A percentile compares a stretch with the other conserved stretches of the same genome.
These are phyloP conservation scores for Bradypodion pumilum DNA, from an alignment of 2,797 vertebrate species.

Conservation along the genomic window DNA sequence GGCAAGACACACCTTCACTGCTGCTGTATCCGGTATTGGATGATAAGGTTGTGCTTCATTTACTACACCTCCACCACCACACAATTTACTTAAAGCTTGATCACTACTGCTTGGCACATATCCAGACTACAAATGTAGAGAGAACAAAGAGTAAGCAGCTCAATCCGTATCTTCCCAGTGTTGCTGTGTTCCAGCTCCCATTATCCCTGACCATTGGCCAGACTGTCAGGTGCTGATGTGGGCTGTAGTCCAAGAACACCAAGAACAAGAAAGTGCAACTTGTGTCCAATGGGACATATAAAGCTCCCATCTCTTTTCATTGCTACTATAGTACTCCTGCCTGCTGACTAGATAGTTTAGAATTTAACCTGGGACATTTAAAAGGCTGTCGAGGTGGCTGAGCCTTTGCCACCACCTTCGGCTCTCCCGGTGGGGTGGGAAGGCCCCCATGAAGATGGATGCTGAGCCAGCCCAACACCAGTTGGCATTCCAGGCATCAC, in stretches of 20 bases:
- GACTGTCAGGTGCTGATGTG: neutral
- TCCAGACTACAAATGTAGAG: neutral
- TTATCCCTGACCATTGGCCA: neutral
- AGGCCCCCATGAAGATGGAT: no score
- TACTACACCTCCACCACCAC: neutral
- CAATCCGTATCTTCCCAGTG: no score
- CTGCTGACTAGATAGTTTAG: no score
- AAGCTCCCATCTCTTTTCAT: neutral
- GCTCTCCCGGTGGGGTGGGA: no score
- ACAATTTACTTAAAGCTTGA: neutral
- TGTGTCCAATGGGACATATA: neutral
- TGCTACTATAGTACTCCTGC: neutral
- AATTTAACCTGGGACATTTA: no score
- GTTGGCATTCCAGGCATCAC: no score
- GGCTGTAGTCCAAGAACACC: neutral
- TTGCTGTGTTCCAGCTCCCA: neutral
- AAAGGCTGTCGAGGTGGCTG: no score
- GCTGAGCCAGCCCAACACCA: no score
- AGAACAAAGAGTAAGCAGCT: neutral
- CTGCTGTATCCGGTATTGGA: neutral
- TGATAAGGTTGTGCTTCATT: slow-evolving; percentile 1
- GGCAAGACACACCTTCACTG: neutral
- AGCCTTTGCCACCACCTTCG: no score
- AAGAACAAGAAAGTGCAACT: neutral
- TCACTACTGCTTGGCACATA: neutral